A percentile compares a stretch with the other conserved stretches of the same genome.
These are phyloP conservation scores for Noctua janthina DNA, from an alignment of 2,888 invertebrate species.

Conservation along the genomic window DNA sequence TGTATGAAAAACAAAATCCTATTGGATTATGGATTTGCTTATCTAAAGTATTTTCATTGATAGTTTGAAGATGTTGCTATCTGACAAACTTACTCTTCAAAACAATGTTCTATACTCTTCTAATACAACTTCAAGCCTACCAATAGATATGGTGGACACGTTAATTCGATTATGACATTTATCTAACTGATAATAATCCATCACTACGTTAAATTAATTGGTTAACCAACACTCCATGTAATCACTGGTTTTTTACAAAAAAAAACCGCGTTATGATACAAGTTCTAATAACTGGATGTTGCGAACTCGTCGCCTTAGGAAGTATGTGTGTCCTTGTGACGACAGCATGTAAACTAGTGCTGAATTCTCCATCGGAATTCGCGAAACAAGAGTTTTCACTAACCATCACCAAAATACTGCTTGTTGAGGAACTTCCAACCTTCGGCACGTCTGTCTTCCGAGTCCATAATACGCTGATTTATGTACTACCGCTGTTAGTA, in stretches of 20 bases:
- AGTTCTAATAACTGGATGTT: constrained; percentile 32
- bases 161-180: constrained; percentile 42
- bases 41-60: constrained; percentile 1
- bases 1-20: background rate
- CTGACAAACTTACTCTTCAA: constrained; percentile 2
- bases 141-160: constrained; percentile 31
- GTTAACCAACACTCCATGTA: constrained; percentile 9
- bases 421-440: constrained; percentile 89
- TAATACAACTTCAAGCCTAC: constrained; percentile 22
- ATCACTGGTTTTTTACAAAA: background rate
- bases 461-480: constrained; percentile 74
- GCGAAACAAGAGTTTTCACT: constrained; percentile 72
- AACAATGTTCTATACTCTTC: constrained; percentile 29
- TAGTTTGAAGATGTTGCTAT: constrained; percentile 4
- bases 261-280: constrained; percentile 16
- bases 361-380: constrained; percentile 67
- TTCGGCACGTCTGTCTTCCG: constrained; percentile 86
- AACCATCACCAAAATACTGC: constrained; percentile 89
- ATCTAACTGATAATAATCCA: constrained; percentile 55
- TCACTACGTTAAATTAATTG: constrained; percentile 22
- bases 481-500: constrained; percentile 45
- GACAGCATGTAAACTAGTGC: constrained; percentile 68
- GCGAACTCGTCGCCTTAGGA: constrained; percentile 49
- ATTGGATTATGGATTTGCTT: constrained; percentile 20
- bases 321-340: constrained; percentile 71